Conservation (phyloP, 1,140 invertebrate genomes). For the Brachionus plicatilis region DNA sequence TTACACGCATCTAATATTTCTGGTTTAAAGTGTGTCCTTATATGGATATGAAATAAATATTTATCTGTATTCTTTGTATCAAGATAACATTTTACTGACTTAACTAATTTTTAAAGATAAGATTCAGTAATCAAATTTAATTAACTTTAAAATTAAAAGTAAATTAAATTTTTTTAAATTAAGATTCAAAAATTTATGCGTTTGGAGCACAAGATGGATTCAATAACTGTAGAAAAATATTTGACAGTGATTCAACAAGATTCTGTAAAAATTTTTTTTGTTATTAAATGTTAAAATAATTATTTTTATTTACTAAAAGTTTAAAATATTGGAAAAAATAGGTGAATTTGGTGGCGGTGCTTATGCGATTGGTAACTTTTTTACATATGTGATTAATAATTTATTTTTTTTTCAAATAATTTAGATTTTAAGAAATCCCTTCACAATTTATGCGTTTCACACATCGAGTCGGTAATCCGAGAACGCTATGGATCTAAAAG, state of each 20-base stretch:
- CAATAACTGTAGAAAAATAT: conserved; percentile 26
- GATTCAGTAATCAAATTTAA: no score
- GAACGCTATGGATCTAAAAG: conserved; percentile 36
- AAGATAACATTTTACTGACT: no score
- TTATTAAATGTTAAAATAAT: background rate
- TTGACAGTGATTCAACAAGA: conserved; percentile 2
- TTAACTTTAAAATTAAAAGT: no score
- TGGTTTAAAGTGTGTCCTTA: no score
- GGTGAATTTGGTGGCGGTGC: conserved; percentile 32
- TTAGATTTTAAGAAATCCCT: conserved; percentile 22
- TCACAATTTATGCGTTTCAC: background rate
- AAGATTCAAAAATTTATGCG: conserved; percentile 31
- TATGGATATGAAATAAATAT: no score
- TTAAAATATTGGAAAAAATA: conserved; percentile 30
- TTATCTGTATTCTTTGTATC: no score
- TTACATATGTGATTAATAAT: background rate
- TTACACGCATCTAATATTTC: no score
- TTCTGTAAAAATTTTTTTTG: background rate
- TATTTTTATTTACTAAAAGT: background rate
- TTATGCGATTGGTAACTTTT: background rate
- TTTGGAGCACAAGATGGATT: background rate
- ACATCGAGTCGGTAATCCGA: conserved; percentile 19
- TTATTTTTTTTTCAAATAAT: background rate
- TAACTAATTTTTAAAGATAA: no score
- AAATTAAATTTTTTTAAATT: background rate